Evolutionary conservation across 2,797 vertebrate species (phyloP).

Genomic region (Florisuga fusca): DNA sequence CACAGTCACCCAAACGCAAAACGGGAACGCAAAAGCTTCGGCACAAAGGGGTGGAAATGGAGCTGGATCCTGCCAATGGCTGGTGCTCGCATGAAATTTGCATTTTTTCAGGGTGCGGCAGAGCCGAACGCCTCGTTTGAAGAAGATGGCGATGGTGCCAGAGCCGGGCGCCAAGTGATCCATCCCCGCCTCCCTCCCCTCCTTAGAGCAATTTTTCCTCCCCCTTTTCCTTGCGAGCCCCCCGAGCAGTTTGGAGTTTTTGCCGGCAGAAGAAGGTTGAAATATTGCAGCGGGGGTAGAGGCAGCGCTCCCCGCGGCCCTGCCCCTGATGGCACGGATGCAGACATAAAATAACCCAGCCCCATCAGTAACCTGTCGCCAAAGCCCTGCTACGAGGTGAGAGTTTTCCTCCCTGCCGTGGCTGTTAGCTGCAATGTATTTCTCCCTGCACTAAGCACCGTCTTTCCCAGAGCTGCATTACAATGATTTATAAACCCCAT

Average conservation of each 20-base stretch:
- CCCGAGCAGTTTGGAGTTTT: slow-evolving; percentile 68
- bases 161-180: background rate
- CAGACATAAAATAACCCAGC: slow-evolving; percentile 82
- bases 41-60: background rate
- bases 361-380: slow-evolving; percentile 94
- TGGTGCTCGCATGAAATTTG: background rate
- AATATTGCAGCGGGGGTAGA: slow-evolving; percentile 75
- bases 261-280: slow-evolving; percentile 80
- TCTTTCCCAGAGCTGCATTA: slow-evolving; percentile 91
- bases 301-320: slow-evolving; percentile 75
- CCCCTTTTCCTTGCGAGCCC: slow-evolving; percentile 64
- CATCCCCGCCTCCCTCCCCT: background rate
- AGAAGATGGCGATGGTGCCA: background rate
- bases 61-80: background rate
- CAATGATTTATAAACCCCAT: slow-evolving; percentile 93
- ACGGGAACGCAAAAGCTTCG: background rate
- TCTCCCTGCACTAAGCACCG: slow-evolving; percentile 87
- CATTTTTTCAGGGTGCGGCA: background rate
- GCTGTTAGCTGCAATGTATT: slow-evolving; percentile 82
- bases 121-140: background rate
- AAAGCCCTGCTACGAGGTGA: slow-evolving; percentile 73
- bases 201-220: slow-evolving; percentile 54
- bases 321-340: slow-evolving; percentile 75
- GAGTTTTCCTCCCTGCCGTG: slow-evolving; percentile 81
- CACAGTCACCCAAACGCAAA: background rate